These are phyloP conservation scores for Lydus trimaculatus DNA, from an alignment of 2,888 invertebrate genomes.

Conservation along the genomic window DNA sequence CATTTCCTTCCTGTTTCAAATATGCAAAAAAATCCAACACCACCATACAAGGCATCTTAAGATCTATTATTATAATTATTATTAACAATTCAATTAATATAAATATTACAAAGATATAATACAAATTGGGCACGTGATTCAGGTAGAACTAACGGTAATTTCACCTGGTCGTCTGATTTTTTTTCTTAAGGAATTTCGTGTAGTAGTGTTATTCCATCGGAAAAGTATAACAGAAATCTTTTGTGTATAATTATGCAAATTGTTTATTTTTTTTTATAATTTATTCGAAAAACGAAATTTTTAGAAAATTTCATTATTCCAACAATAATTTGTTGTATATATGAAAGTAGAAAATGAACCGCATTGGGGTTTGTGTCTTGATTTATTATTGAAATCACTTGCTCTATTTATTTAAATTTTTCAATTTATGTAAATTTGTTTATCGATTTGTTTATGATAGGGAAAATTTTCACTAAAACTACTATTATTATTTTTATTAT, in stretches of 20 bases:
- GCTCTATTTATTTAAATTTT: neutral
- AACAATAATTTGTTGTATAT: neutral
- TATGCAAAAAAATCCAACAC: neutral
- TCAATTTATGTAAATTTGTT: neutral
- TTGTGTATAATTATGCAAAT: neutral
- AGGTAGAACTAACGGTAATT: neutral
- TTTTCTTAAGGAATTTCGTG: neutral
- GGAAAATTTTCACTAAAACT: neutral
- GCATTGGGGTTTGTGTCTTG: neutral
- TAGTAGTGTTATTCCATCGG: neutral
- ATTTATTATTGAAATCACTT: neutral
- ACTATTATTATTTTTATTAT: neutral
- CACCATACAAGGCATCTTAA: neutral
- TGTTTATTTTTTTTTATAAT: too few relatives aligned
- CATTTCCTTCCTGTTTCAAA: neutral
- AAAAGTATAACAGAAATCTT: neutral
- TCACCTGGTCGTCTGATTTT: neutral
- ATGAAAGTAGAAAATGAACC: neutral
- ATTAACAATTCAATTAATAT: neutral
- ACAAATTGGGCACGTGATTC: slow-evolving; percentile 3
- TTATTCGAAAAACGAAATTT: too few relatives aligned
- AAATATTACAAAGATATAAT: neutral
- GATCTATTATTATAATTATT: neutral
- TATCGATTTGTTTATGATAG: neutral
- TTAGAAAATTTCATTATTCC: too few relatives aligned